Evolutionary conservation across 2,113 vertebrate species (phyloP), one percentile per base, ranked within the genome.

Genomic region (Ondatra zibethicus): DNA sequence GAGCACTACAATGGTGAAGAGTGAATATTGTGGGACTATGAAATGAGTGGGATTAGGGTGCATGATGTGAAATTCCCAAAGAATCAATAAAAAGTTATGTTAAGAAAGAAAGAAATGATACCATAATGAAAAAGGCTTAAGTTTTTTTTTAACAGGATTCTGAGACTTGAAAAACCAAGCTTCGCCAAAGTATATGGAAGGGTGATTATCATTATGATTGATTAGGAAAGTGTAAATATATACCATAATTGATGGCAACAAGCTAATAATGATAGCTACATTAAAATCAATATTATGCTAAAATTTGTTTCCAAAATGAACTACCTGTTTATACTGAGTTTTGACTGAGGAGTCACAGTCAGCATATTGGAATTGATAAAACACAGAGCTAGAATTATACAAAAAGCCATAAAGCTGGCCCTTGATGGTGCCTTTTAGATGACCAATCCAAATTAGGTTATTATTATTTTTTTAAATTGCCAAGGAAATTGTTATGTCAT

Each of bases 401-500:
- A 10, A 8, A 6, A 77, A 89, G 89, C 31, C 55, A 78, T 25
- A 92, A 88, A 87, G 27, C 29, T 95, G 1, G 70, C 87, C 89
- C 73, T 88, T 90, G 88, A 68, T 47, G 95, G 70, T 96, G 81
- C 6, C 55, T 95, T 61, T 82, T 68, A 75, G 50, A 76, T 90
- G 70, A 95, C 42, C 47, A 88, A 77, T 58, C 33, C 61, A 92
- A 78, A 89, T 23, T 72, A 5, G 36, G 11, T 93, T 93, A 27
- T 66, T 68, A 63, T 47, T 91, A 82, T 92, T 77, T 92, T 82
- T 65, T 29, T 50, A 78, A 90, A 78, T 93, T 75, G 27, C 19
- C 29, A 66, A 94, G 65, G 50, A 95, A 68, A 55, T 92, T 92
- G 47, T 92, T 92, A 13, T 91, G 88, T 33, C 23, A 45, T 91